Evolutionary conservation across 2,113 vertebrate species (phyloP), one percentile per base, ranked within the genome.

Genomic region (Alligator mississippiensis): DNA sequence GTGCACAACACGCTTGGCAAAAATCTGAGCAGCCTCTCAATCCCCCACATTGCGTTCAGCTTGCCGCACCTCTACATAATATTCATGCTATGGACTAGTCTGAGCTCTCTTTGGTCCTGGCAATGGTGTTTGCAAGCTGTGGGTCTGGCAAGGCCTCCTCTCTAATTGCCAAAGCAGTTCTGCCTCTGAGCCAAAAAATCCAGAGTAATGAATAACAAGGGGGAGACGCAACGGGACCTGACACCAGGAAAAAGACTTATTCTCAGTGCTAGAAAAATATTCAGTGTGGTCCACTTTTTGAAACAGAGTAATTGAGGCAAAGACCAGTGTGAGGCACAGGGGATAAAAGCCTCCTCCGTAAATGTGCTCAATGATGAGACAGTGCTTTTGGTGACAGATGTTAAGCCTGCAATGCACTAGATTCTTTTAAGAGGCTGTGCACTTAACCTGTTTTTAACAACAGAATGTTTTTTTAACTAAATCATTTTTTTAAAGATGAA

Each of bases 281-380:
- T 63, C 79, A 72, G 24, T 1, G 3, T 27, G 59, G 82, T 68
- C 92, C 63, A 63, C 83, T 0, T 87, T 87, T 38, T 87, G 82
- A 94, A 92, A 85, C 28, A 17, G 5, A 92, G 38, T n/a, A 93
- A 91, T 68, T 81, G 79, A 84, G 80, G 63, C 25, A 87, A 87
- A 87, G 30, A 78, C 9, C 30, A 88, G 74, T 91, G 62, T 28
- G 62, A 68, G 38, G 10, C 79, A 78, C 25, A 64, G 38, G 70
- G 91, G 61, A 79, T 22, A 91, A 81, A 90, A 90, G 84, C 84
- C n/a, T 90, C 28, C 58, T 85, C 84, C 77, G 75, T 1, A 0
- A 88, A 18, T 60, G 16, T 83, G 47, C 87, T 93, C 83, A 72
- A 62, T 78, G 92, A 66, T 9, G 28, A 83, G 16, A 19, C 19